Evolutionary conservation across 2,888 invertebrate species (phyloP), one percentile per base, ranked within the genome.

Genomic region (Cheilosia soror): DNA sequence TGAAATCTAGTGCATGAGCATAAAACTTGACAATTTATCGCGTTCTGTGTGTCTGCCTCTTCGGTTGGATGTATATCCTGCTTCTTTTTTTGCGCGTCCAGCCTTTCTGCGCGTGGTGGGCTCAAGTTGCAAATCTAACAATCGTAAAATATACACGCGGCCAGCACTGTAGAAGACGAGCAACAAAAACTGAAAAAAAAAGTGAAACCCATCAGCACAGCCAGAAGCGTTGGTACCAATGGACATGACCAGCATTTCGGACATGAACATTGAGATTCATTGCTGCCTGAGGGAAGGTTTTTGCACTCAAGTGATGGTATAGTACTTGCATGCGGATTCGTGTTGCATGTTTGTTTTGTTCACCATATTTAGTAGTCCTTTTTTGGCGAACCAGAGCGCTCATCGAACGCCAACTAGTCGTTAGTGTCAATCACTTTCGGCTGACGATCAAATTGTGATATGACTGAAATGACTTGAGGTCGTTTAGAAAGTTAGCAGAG

Each of bases 21-120:
- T 85, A 85, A 85, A 81, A 81, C 85, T 76, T 85, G 76, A 85
- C 85, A 85, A 85, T 85, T 85, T 85, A 85, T 85, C 81, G 85
- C 72, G 81, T 62, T 77, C 57, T 63, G 58, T 81, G 62, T 69
- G 73, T 53, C 11, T 76, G 71, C 33, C 58, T 57, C 49, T 76
- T 55, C 20, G 20, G 20, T 20, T 20, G 20, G 20, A 20, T 20
- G 20, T 20, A 20, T 20, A 20, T 31, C 42, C 13, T 42, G 51
- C 29, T 55, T n/a, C 13, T 60, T 20, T 55, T 2, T 53, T 9
- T 20, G n/a, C 40, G 63, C 51, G 65, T 51, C 33, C 66, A 37
- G 53, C 9, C 47, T 63, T 53, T 20, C 42, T 73, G 65, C 55
- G 71, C 76, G 66, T 75, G 53, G 62, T 62, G 72, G 68, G 63